These are phyloP conservation scores for Alloplasta piceator DNA, from an alignment of 2,888 invertebrate genomes.

Conservation along the genomic window DNA sequence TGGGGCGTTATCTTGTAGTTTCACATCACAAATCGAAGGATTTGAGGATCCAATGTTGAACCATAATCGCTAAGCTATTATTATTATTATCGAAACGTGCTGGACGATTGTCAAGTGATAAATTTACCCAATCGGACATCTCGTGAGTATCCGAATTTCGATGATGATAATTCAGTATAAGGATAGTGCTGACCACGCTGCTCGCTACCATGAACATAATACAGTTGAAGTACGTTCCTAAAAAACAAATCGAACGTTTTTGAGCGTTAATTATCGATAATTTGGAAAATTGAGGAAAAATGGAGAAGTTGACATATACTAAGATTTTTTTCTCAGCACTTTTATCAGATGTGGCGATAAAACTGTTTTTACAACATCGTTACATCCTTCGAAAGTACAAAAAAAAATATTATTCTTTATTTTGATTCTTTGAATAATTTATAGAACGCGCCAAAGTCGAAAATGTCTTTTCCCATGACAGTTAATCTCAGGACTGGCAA, in stretches of 20 bases:
- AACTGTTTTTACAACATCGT: too few relatives aligned
- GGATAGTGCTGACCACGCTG: slow-evolving; percentile 98
- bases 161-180: slow-evolving; percentile 99
- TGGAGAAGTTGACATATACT: too few relatives aligned
- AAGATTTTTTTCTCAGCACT: too few relatives aligned
- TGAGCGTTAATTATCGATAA: slow-evolving; percentile 49
- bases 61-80: slow-evolving; percentile 30
- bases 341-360: too few relatives aligned
- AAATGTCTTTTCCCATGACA: too few relatives aligned
- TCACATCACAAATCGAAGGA: slow-evolving; percentile 23
- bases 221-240: slow-evolving; percentile 99
- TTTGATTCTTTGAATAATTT: too few relatives aligned
- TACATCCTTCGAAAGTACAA: too few relatives aligned
- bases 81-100: slow-evolving; percentile 9
- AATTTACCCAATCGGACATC: slow-evolving; percentile 97
- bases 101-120: slow-evolving; percentile 49
- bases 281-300: too few relatives aligned
- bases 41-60: slow-evolving; percentile 3
- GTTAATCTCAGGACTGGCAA: too few relatives aligned
- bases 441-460: too few relatives aligned
- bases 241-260: slow-evolving; percentile 72
- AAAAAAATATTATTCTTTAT: too few relatives aligned
- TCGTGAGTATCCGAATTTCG: slow-evolving; percentile 98
- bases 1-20: slow-evolving; percentile 35
- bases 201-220: slow-evolving; percentile 99